Evolutionary conservation across 2,888 invertebrate species (phyloP), one percentile per base, ranked within the genome.

Genomic region (Phortica okadai): DNA sequence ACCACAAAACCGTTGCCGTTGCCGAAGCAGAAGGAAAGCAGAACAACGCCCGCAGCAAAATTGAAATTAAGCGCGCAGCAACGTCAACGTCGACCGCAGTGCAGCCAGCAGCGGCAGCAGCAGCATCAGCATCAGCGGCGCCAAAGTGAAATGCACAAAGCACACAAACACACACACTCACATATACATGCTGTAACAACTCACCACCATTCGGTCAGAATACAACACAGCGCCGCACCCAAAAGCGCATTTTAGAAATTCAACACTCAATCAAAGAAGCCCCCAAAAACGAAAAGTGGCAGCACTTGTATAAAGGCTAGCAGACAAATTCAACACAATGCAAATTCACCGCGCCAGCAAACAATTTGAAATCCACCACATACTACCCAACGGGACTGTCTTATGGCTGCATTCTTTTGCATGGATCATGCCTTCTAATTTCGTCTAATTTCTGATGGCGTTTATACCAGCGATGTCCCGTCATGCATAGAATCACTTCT

Each of bases 51-150:
- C 14, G 50, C 11, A 25, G 21, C 59, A n/a, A 8, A 25, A 21
- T 59, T 59, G n/a, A 59, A 59, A 8, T 11, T 59, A 59, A 59
- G n/a, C 16, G 59, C 7, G n/a, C 62, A 21, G 62, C 62, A 62
- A 16, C 56, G 14, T n/a, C 56, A 56, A 56, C 14, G 16, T 11
- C 14, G 16, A 56, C 14, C 16, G 56, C 56, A 56, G 56, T 16
- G 56, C 56, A 11, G 56, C 1, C 14, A 33, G 33, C 33, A 33
- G 33, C 33, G 4, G 33, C 33, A 33, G 4, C 2, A 33, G 33
- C 33, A 11, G 56, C 56, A 21, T 21, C 21, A 33, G 33, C 33
- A 33, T 4, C 2, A 33, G 33, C 33, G 56, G 56, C 56, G 56
- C 16, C 56, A 56, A 56, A 7, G 16, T 56, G 14, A 56, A 16